A percentile compares a stretch with the other conserved stretches of the same genome.
Evolutionary conservation across 2,113 vertebrate species (phyloP).

Genomic region (Psilopogon haemacephalus): DNA sequence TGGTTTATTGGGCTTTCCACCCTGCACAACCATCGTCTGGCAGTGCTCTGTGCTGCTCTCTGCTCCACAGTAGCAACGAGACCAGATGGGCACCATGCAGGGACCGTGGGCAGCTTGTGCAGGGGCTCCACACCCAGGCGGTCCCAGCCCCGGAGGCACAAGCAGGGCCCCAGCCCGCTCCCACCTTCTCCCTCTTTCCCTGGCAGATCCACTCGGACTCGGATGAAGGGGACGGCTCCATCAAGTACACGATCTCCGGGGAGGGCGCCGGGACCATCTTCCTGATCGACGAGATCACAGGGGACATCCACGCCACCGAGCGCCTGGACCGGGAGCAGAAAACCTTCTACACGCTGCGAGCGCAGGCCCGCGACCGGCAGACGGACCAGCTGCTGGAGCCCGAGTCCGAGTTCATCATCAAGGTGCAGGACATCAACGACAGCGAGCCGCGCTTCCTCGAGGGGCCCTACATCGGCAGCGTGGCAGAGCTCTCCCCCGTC

Average conservation of each 20-base stretch:
- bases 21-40: rapidly evolving
- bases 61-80: neutral
- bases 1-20: neutral
- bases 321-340: slow-evolving; percentile 94
- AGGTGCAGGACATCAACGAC: slow-evolving; percentile 99
- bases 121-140: neutral
- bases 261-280: slow-evolving; percentile 95
- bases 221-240: slow-evolving; percentile 92
- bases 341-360: slow-evolving; percentile 92
- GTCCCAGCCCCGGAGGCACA: neutral
- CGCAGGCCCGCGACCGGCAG: slow-evolving; percentile 88
- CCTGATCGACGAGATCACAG: slow-evolving; percentile 94
- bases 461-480: slow-evolving; percentile 95
- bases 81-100: neutral
- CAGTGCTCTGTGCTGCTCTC: neutral
- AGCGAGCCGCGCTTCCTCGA: slow-evolving; percentile 96
- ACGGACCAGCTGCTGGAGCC: slow-evolving; percentile 89
- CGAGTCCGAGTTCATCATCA: slow-evolving; percentile 97
- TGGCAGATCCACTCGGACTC: slow-evolving; percentile 97
- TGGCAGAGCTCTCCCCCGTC: slow-evolving; percentile 91
- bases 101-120: neutral
- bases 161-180: neutral
- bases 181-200: neutral
- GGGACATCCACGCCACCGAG: slow-evolving; percentile 96
- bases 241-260: slow-evolving; percentile 98